These are phyloP conservation scores for Tribolium madens DNA, from an alignment of 1,140 invertebrate species.

Conservation along the genomic window DNA sequence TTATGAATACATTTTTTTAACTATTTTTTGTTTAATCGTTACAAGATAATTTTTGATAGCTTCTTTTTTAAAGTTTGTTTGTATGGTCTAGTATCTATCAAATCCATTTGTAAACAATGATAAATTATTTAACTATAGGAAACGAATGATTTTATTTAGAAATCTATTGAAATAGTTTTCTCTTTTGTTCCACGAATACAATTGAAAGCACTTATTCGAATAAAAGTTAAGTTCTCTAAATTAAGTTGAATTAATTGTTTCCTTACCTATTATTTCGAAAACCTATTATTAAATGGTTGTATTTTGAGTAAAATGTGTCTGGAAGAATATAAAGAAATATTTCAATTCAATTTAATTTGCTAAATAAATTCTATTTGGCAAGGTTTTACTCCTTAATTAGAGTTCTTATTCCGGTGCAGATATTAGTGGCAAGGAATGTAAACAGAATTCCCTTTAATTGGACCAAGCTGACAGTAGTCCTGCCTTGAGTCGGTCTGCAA, in stretches of 20 bases:
- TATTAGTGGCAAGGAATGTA: slow-evolving; percentile 20
- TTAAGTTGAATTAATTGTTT: background rate
- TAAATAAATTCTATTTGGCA: background rate
- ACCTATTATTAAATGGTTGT: too few species aligned
- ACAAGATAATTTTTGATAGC: too few species aligned
- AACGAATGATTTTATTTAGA: background rate
- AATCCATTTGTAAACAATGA: background rate
- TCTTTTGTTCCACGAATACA: background rate
- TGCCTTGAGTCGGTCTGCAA: slow-evolving; percentile 42
- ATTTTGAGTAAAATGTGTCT: too few species aligned
- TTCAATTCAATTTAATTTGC: background rate
- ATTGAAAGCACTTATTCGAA: background rate
- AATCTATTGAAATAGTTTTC: background rate
- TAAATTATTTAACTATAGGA: background rate
- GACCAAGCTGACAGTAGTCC: slow-evolving; percentile 29
- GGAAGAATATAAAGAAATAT: too few species aligned
- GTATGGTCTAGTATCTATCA: too few species aligned
- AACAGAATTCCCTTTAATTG: slow-evolving; percentile 40
- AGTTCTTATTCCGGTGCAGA: background rate
- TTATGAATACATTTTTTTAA: too few species aligned
- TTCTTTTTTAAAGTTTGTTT: too few species aligned
- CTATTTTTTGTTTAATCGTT: too few species aligned
- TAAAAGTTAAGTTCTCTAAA: background rate
- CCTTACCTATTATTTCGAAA: background rate
- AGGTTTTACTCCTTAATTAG: background rate